These are phyloP conservation scores for Megalonaias nervosa DNA, from an alignment of 1,140 invertebrate genomes.

Conservation along the genomic window DNA sequence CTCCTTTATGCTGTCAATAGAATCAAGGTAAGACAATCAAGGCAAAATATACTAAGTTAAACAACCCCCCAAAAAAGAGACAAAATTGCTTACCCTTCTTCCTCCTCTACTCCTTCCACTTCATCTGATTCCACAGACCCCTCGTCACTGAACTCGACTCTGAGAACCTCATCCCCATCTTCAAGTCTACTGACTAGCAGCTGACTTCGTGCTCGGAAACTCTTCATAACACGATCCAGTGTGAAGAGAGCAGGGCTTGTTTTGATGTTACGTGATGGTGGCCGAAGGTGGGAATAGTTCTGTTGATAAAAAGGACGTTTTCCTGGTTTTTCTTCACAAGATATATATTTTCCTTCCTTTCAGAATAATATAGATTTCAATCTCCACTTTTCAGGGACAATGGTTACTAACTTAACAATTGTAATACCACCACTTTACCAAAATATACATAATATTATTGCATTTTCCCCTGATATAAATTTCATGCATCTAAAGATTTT, in stretches of 20 bases:
- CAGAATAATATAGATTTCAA: too few relatives aligned
- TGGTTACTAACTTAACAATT: too few relatives aligned
- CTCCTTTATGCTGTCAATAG: too few relatives aligned
- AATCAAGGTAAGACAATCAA: too few relatives aligned
- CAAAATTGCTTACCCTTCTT: conserved; percentile 13
- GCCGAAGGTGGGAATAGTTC: conserved; percentile 44
- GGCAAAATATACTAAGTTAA: too few relatives aligned
- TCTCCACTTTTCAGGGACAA: too few relatives aligned
- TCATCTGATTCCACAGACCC: conserved; percentile 22
- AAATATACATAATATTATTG: too few relatives aligned
- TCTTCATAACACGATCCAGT: conserved; percentile 69
- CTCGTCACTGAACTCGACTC: conserved; percentile 62
- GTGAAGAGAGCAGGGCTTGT: conserved; percentile 70
- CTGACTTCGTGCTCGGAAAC: conserved; percentile 70
- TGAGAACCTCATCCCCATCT: conserved; percentile 69
- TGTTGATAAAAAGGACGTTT: neutral
- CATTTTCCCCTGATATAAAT: too few relatives aligned
- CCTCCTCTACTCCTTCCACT: conserved; percentile 27
- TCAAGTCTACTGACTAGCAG: conserved; percentile 67
- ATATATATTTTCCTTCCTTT: too few relatives aligned
- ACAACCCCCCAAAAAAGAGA: too few relatives aligned
- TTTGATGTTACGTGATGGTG: conserved; percentile 66
- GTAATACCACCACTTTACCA: too few relatives aligned
- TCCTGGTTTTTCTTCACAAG: neutral
- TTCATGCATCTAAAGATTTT: too few relatives aligned